Percentiles rank a stretch among this genome's conserved stretches.
Evolutionary conservation across 2,888 invertebrate species (phyloP).

Genomic region (Caradrina clavipalpis): DNA sequence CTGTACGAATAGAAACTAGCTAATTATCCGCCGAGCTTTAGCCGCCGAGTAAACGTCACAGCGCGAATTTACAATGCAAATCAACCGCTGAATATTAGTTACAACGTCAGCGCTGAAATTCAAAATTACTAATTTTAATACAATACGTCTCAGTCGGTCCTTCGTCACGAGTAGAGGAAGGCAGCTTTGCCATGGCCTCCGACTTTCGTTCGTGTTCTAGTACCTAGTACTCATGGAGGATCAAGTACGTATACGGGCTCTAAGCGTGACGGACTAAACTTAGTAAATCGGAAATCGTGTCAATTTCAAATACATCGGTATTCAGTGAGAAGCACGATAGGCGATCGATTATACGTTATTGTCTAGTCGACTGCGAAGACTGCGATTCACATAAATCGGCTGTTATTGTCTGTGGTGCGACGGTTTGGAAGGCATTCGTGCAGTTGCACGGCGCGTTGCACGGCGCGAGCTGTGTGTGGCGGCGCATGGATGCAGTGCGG

Average conservation of each 20-base stretch:
- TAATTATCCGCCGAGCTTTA: conserved; percentile 90
- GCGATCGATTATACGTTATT: conserved; percentile 83
- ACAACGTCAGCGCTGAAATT: conserved; percentile 88
- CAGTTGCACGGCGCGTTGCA: conserved; percentile 80
- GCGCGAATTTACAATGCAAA: conserved; percentile 90
- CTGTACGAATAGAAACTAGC: conserved; percentile 89
- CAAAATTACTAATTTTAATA: conserved; percentile 90
- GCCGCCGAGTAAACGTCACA: conserved; percentile 85
- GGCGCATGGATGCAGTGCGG: conserved; percentile 76
- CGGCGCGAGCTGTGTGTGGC: conserved; percentile 80
- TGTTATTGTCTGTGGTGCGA: conserved; percentile 83
- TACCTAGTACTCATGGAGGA: conserved; percentile 83
- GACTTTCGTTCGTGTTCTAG: conserved; percentile 71
- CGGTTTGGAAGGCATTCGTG: conserved; percentile 82
- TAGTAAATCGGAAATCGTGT: conserved; percentile 72
- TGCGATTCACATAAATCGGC: conserved; percentile 83
- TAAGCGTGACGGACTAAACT: conserved; percentile 71
- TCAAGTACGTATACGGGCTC: conserved; percentile 84
- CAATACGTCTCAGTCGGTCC: conserved; percentile 88
- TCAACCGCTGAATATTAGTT: conserved; percentile 89
- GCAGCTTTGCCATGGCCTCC: conserved; percentile 82
- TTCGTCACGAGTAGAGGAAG: conserved; percentile 86
- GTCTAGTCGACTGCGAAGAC: conserved; percentile 80
- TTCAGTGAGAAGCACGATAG: conserved; percentile 81
- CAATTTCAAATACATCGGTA: conserved; percentile 74